These are phyloP conservation scores for Eupelmus urozonus DNA, from an alignment of 2,888 invertebrate species.

Conservation along the genomic window DNA sequence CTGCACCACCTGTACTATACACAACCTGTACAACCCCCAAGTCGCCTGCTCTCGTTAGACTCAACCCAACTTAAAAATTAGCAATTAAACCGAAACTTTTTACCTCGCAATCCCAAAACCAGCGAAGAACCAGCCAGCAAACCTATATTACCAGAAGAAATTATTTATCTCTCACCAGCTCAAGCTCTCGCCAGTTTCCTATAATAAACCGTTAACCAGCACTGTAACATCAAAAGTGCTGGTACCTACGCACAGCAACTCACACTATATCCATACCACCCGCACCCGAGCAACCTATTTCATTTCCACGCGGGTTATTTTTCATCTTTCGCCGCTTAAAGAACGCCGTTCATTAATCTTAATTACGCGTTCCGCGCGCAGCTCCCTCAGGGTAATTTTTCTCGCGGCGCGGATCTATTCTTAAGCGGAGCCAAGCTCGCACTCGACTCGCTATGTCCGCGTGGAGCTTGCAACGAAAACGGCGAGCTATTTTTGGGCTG, in stretches of 20 bases:
- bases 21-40: too few relatives aligned
- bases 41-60: not conserved
- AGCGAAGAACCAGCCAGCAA: too few relatives aligned
- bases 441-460: too few relatives aligned
- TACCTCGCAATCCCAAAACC: too few relatives aligned
- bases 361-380: conserved; percentile 43
- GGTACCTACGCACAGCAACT: too few relatives aligned
- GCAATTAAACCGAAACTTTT: not conserved
- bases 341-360: conserved; percentile 58
- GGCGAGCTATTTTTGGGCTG: too few relatives aligned
- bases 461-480: too few relatives aligned
- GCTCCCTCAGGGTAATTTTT: conserved; percentile 21
- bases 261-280: too few relatives aligned
- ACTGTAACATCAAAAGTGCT: too few relatives aligned
- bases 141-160: not conserved
- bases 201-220: conserved; percentile 48
- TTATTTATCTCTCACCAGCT: conserved; percentile 13
- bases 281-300: conserved; percentile 43
- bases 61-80: not conserved
- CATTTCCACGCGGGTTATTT: conserved; percentile 54
- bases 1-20: too few relatives aligned
- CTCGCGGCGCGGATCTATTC: too few relatives aligned
- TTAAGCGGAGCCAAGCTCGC: too few relatives aligned
- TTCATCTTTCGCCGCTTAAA: conserved; percentile 49
- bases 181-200: not conserved